phyloP scores from a whole-genome alignment of 2,113 vertebrate species.

The Eretmochelys imbricata region DNA sequence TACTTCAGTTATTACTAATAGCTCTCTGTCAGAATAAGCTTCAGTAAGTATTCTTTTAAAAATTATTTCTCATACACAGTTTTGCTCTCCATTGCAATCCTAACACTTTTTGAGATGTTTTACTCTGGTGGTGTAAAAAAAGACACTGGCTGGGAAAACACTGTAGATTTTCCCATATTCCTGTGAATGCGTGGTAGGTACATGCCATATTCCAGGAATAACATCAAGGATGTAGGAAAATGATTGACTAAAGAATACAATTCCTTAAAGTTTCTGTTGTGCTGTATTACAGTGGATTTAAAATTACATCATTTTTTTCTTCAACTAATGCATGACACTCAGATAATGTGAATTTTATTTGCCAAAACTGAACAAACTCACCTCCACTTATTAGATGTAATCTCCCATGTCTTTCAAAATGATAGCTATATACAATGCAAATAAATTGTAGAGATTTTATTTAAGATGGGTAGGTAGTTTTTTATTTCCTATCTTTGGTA shows the following conservation, averaged over 20 bases:
- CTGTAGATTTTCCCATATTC: background rate
- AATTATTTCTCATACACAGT: background rate
- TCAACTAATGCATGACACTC: background rate
- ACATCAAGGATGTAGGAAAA: background rate
- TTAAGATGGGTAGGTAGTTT: constrained; percentile 2
- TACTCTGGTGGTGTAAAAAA: background rate
- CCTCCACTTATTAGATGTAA: constrained; percentile 51
- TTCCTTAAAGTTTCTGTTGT: background rate
- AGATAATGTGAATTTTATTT: constrained; percentile 46
- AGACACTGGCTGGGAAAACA: background rate
- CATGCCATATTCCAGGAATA: background rate
- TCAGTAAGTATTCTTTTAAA: background rate
- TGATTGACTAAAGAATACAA: background rate
- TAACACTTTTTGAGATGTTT: background rate
- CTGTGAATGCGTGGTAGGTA: background rate
- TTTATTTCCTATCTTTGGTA: background rate
- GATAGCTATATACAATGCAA: constrained; percentile 24
- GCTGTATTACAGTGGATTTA: background rate
- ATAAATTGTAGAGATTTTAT: background rate
- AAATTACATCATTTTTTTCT: constrained; percentile 1
- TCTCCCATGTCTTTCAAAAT: constrained; percentile 22
- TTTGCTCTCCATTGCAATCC: background rate
- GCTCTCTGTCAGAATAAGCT: background rate
- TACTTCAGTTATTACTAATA: background rate
- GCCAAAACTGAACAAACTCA: background rate